These are phyloP conservation scores for Bactericera cockerelli DNA, from an alignment of 1,140 invertebrate genomes.

Conservation along the genomic window DNA sequence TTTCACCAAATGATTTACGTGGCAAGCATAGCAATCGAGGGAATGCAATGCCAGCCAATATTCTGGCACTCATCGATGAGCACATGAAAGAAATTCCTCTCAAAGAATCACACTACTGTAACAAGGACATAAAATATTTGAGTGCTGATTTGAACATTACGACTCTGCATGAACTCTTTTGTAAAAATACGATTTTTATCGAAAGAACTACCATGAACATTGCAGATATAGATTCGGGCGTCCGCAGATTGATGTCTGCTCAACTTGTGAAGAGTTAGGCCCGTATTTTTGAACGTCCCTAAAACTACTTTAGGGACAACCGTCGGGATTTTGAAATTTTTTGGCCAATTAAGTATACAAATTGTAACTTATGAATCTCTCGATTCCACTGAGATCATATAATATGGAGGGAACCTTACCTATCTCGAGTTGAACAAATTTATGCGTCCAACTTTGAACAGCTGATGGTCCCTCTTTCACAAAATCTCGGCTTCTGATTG, in stretches of 20 bases:
- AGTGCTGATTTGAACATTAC: constrained; percentile 24
- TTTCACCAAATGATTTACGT: constrained; percentile 14
- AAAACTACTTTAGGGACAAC: too few species aligned
- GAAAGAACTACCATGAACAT: constrained; percentile 17
- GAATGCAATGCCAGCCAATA: constrained; percentile 13
- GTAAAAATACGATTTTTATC: constrained; percentile 23
- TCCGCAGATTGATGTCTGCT: constrained; percentile 19
- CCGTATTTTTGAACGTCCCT: too few species aligned
- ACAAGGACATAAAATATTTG: constrained; percentile 23
- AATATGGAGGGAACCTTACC: too few species aligned
- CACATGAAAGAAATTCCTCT: constrained; percentile 14
- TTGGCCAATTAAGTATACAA: too few species aligned
- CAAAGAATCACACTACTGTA: constrained; percentile 14
- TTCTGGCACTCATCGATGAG: constrained; percentile 11
- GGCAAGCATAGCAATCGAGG: constrained; percentile 12
- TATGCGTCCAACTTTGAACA: too few species aligned
- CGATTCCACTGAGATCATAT: too few species aligned
- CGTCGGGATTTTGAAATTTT: too few species aligned
- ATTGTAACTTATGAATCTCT: too few species aligned
- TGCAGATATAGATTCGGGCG: constrained; percentile 18
- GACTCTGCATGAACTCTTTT: constrained; percentile 25
- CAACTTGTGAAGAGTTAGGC: constrained; percentile 19
- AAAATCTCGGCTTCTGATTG: too few species aligned
- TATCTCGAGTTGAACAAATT: too few species aligned
- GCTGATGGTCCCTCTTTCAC: too few species aligned